phyloP scores from a whole-genome alignment of 2,888 invertebrate species.

The Meta bourneti region DNA sequence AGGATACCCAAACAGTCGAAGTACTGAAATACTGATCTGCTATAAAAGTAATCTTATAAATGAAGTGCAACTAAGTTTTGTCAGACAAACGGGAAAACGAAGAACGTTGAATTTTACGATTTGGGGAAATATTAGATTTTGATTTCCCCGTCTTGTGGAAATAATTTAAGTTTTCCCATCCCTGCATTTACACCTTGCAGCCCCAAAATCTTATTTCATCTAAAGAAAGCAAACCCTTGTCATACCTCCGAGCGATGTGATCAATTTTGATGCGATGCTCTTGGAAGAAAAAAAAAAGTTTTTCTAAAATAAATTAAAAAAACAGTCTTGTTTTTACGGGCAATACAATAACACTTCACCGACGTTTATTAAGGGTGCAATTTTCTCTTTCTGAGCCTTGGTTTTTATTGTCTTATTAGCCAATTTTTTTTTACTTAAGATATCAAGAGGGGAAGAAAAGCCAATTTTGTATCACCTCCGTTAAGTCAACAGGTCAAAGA shows the following conservation, averaged over 20 bases:
- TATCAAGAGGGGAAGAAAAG: not conserved
- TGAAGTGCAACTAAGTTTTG: not conserved
- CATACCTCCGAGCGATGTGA: not conserved
- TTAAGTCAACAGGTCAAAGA: slow-evolving; percentile 18
- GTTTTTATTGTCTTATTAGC: slow-evolving; percentile 21
- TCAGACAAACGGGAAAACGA: not conserved
- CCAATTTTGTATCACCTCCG: slow-evolving; percentile 3
- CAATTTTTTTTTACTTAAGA: not conserved
- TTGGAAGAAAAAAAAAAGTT: not conserved
- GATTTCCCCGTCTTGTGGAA: not conserved
- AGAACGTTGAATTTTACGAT: not conserved
- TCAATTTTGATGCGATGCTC: not conserved
- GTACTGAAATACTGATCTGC: not conserved
- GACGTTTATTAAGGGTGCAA: slow-evolving; percentile 8
- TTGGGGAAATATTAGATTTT: not conserved
- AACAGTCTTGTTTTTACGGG: not conserved
- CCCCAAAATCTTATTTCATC: not conserved
- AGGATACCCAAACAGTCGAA: not conserved
- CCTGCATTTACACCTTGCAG: not conserved
- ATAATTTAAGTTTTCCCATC: not conserved
- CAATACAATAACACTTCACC: slow-evolving; percentile 4
- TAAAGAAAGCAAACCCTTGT: not conserved
- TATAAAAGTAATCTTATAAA: not conserved
- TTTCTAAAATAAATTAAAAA: slow-evolving; percentile 8
- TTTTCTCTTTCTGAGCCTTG: not conserved